Evolutionary conservation across 2,888 invertebrate genomes (phyloP).

Genomic region (Protodeltote pygarga): DNA sequence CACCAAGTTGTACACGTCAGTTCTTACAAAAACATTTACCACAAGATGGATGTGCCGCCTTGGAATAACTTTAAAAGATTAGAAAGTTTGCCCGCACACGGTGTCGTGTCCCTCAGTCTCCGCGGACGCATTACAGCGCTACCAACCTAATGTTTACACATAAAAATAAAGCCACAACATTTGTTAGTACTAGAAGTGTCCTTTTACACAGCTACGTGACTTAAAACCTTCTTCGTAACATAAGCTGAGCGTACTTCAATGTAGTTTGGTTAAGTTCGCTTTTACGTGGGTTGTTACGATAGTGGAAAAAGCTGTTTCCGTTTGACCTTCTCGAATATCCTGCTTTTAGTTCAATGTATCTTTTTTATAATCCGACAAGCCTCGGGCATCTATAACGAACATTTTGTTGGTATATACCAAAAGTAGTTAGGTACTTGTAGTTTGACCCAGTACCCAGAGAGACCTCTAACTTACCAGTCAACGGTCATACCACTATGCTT

Average conservation of each 20-base stretch:
- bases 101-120: slow-evolving; percentile 53
- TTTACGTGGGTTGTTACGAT: slow-evolving; percentile 38
- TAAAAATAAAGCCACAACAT: slow-evolving; percentile 54
- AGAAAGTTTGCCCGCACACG: slow-evolving; percentile 65
- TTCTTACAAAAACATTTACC: slow-evolving; percentile 48
- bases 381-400: too few relatives aligned
- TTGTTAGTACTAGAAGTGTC: slow-evolving; percentile 37
- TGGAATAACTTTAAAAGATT: slow-evolving; percentile 73
- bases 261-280: slow-evolving; percentile 19
- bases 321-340: slow-evolving; percentile 26
- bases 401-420: too few relatives aligned
- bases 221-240: slow-evolving; percentile 29
- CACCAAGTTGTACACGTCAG: slow-evolving; percentile 22
- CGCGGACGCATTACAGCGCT: slow-evolving; percentile 56
- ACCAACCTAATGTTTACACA: slow-evolving; percentile 51
- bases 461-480: too few relatives aligned
- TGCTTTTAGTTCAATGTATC: slow-evolving; percentile 35
- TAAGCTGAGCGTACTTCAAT: slow-evolving; percentile 1
- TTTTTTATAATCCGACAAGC: slow-evolving; percentile 6
- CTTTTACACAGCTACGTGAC: slow-evolving; percentile 38
- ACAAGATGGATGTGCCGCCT: slow-evolving; percentile 58
- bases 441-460: too few relatives aligned
- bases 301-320: slow-evolving; percentile 35
- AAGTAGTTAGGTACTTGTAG: too few relatives aligned
- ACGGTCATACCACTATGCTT: too few relatives aligned